These are phyloP conservation scores for Trichosurus vulpecula DNA, from an alignment of 2,797 vertebrate genomes.

Conservation along the genomic window DNA sequence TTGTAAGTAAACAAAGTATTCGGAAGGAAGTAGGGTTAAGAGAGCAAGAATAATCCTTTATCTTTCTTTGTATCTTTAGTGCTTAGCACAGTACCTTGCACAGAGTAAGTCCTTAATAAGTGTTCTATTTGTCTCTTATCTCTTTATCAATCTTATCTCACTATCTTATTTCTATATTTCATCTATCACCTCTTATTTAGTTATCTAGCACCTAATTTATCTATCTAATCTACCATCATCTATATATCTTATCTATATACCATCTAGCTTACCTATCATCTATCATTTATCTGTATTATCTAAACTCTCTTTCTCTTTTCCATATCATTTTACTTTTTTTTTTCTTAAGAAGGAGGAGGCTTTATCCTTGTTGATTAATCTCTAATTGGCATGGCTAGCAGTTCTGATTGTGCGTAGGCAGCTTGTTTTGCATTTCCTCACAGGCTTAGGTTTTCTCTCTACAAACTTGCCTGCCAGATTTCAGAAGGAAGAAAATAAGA, in stretches of 20 bases:
- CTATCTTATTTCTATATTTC: not conserved
- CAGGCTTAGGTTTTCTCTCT: constrained; percentile 10
- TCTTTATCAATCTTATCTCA: not conserved
- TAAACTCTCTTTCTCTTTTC: not conserved
- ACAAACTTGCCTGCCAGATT: constrained; percentile 12
- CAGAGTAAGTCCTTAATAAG: not conserved
- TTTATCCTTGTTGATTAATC: constrained; percentile 30
- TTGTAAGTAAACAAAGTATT: not conserved
- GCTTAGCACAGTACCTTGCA: not conserved
- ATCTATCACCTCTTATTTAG: not conserved
- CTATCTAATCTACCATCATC: not conserved
- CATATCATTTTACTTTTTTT: not conserved
- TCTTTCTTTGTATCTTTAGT: not conserved
- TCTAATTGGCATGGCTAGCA: not conserved
- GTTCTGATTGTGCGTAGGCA: constrained; percentile 11
- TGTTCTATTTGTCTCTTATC: not conserved
- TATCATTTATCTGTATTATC: not conserved
- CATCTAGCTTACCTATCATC: not conserved
- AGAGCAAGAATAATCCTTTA: not conserved
- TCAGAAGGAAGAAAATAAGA: not conserved
- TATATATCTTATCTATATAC: not conserved
- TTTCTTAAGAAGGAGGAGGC: constrained; percentile 24
- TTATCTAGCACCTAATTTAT: not conserved
- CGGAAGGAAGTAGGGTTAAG: not conserved
- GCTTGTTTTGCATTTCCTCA: constrained; percentile 52